A percentile compares a stretch with the other conserved stretches of the same genome.
Evolutionary conservation across 2,797 vertebrate genomes (phyloP).

Genomic region (Ambastaia sidthimunki): DNA sequence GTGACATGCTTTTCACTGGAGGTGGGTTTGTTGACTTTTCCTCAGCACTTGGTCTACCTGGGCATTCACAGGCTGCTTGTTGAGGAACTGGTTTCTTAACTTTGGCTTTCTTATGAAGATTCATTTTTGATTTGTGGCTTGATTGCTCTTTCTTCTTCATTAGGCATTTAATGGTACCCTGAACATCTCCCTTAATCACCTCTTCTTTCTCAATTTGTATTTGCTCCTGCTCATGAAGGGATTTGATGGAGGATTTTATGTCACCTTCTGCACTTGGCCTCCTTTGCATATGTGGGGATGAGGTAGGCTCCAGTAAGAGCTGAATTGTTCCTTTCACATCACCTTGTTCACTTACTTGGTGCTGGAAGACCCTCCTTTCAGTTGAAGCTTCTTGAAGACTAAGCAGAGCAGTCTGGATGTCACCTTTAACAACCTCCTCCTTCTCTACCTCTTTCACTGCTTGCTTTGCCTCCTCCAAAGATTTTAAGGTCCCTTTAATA

Average conservation of each 20-base stretch:
- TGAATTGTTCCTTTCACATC: conserved; percentile 80
- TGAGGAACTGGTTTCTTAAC: conserved; percentile 74
- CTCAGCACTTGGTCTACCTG: conserved; percentile 66
- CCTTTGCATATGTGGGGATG: conserved; percentile 70
- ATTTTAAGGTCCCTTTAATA: conserved; percentile 84
- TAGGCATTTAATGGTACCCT: conserved; percentile 80
- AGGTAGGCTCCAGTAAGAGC: conserved; percentile 76
- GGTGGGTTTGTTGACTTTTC: conserved; percentile 64
- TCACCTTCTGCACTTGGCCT: conserved; percentile 73
- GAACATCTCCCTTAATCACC: conserved; percentile 78
- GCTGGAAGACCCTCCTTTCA: conserved; percentile 76
- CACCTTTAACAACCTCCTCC: conserved; percentile 77
- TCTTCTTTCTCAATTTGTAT: conserved; percentile 76
- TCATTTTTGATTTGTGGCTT: conserved; percentile 67
- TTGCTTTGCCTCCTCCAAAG: conserved; percentile 82
- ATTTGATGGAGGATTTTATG: conserved; percentile 78
- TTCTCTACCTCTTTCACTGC: conserved; percentile 81
- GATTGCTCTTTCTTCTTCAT: conserved; percentile 81
- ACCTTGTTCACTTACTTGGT: conserved; percentile 77
- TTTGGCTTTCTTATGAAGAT: conserved; percentile 74
- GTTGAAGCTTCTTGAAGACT: conserved; percentile 75
- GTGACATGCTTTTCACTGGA: conserved; percentile 73
- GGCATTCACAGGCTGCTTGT: conserved; percentile 67
- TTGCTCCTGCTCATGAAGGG: conserved; percentile 74
- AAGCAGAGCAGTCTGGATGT: conserved; percentile 75